Evolutionary conservation across 2,797 vertebrate species (phyloP).

Genomic region (Esox masquinongy): DNA sequence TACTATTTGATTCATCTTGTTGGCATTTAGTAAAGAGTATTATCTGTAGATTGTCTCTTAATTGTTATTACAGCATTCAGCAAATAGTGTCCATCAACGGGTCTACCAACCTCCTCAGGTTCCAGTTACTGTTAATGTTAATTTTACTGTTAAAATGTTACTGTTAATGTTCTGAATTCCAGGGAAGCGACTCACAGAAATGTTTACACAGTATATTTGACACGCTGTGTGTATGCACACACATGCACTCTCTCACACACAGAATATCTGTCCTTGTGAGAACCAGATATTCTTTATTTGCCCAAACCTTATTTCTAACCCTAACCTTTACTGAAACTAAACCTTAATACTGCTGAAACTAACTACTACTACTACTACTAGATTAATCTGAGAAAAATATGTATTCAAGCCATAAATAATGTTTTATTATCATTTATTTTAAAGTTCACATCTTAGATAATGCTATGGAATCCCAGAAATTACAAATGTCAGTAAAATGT

Average conservation of each 20-base stretch:
- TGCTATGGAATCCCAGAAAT: too few relatives aligned
- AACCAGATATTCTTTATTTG: too few relatives aligned
- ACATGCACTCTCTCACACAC: not conserved
- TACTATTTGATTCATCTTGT: slow-evolving; percentile 14
- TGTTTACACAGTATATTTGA: not conserved
- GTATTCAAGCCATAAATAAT: too few relatives aligned
- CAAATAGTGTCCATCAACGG: not conserved
- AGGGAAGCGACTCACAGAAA: not conserved
- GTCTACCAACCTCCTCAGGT: not conserved
- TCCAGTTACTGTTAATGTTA: not conserved
- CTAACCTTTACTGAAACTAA: too few relatives aligned
- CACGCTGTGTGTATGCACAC: not conserved
- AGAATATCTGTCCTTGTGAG: not conserved
- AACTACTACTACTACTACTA: too few relatives aligned
- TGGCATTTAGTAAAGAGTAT: not conserved
- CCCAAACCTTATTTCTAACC: too few relatives aligned
- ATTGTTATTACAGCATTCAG: slow-evolving; percentile 3
- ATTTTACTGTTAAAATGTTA: too few relatives aligned
- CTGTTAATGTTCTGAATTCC: not conserved
- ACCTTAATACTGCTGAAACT: too few relatives aligned
- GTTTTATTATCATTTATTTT: too few relatives aligned
- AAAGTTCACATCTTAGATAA: too few relatives aligned
- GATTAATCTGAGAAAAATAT: too few relatives aligned
- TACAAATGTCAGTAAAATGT: too few relatives aligned
- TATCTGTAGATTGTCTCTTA: not conserved